These are phyloP conservation scores for Coremacera marginata DNA, from an alignment of 2,888 invertebrate species.

Conservation along the genomic window DNA sequence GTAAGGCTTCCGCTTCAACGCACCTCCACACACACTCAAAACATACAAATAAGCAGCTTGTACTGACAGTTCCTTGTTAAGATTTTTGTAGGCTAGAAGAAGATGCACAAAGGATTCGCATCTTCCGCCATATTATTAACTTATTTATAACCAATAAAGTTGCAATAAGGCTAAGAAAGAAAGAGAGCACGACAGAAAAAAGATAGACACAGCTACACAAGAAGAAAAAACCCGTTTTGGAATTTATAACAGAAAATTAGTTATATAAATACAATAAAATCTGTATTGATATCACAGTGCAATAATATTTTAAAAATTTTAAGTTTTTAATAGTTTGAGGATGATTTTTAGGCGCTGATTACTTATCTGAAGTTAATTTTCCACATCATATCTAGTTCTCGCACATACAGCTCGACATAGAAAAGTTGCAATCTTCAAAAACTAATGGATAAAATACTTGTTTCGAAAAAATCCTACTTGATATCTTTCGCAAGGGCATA, in stretches of 20 bases:
- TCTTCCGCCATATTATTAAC: conserved; percentile 63
- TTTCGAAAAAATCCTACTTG: no score
- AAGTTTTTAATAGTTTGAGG: no score
- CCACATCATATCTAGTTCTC: no score
- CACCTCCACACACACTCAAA: neutral
- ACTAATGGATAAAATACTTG: no score
- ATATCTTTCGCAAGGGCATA: no score
- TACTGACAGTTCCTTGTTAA: conserved; percentile 52
- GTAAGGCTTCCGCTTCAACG: conserved; percentile 18
- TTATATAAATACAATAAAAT: no score
- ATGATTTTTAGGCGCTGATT: no score
- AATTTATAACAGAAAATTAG: neutral
- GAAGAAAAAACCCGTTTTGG: neutral
- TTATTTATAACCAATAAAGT: conserved; percentile 66
- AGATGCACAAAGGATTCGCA: conserved; percentile 37
- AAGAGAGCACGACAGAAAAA: neutral
- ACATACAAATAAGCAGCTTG: neutral
- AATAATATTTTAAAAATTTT: no score
- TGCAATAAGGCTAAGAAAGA: conserved; percentile 53
- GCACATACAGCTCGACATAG: no score
- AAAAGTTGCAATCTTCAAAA: no score
- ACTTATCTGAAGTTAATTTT: no score
- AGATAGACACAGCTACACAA: conserved; percentile 11
- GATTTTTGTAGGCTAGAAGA: conserved; percentile 50
- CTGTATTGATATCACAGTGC: no score